Evolutionary conservation across 2,888 invertebrate species (phyloP), one percentile per base, ranked within the genome.

Genomic region (Nymphalis urticae): DNA sequence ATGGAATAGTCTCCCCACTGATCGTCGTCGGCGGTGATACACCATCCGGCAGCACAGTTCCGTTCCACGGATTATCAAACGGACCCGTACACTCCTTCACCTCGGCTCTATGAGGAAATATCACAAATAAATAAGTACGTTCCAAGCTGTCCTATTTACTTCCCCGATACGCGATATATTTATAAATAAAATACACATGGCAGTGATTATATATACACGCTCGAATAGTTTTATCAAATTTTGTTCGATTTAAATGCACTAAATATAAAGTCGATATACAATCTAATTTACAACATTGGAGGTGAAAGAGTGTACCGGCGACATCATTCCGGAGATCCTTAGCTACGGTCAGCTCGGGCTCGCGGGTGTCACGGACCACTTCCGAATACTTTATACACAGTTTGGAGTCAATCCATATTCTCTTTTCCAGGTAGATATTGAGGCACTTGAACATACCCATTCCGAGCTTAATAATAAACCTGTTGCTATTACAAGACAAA

Each of bases 171-270:
- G 82, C 82, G 81, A 77, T 80, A 82, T 80, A 82, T 82, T 86
- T 82, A 80, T 83, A 85, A 83, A 58, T 58, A 58, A 58, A 42
- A 58, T 42, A 75, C 77, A 68, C 75, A 81, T 85, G 88, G 89
- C 88, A 87, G 88, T 87, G 86, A 84, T 79, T 78, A 77, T 82
- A 32, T 32, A 81, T 81, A 83, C 84, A 84, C 82, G 82, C 83
- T 80, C 82, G 48, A 65, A 68, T 72, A 67, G 79, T 82, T 84
- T 75, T 75, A 76, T 77, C 48, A 47, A 66, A 53, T 82, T 86
- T 86, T 86, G 87, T 86, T 88, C 85, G 82, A 82, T 82, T 84
- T 85, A 86, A 87, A 89, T 87, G 87, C 87, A 86, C 84, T 82
- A 81, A 81, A 76, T 79, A 77, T 75, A 71, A 68, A 62, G 24